Conservation (phyloP, 2,113 vertebrate species). For the Corvus cornix region DNA sequence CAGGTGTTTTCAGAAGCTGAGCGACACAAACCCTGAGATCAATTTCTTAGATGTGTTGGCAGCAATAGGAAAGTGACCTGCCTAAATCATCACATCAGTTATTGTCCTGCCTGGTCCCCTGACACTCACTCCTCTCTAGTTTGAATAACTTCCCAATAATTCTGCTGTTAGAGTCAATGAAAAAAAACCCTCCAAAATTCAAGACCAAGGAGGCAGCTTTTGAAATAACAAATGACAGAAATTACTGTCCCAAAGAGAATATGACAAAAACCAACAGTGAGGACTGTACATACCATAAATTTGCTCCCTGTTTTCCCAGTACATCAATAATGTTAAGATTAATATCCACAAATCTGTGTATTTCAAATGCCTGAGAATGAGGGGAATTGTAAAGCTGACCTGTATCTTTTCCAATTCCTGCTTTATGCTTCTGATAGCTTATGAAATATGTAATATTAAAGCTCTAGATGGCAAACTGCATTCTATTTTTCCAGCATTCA, state of each 20-base stretch:
- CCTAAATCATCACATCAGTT: neutral
- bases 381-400: neutral
- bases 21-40: neutral
- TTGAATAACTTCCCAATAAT: neutral
- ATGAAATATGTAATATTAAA: neutral
- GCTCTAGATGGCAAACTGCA: neutral
- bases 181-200: neutral
- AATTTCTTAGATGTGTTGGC: neutral
- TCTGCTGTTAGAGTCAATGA: neutral
- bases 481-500: neutral
- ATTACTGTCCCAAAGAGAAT: constrained; percentile 24
- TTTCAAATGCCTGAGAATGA: neutral
- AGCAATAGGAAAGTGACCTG: neutral
- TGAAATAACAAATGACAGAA: constrained; percentile 10
- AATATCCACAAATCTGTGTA: neutral
- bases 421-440: neutral
- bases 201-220: neutral
- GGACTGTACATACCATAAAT: neutral
- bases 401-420: constrained; percentile 14
- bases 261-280: neutral
- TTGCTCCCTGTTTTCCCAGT: constrained; percentile 6
- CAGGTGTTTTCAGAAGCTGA: neutral
- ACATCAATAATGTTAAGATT: constrained; percentile 30
- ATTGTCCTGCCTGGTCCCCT: neutral
- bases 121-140: neutral